Base-by-base conservation (phyloP, 1,140 invertebrate genomes). In the Saccostrea cuccullata region DNA sequence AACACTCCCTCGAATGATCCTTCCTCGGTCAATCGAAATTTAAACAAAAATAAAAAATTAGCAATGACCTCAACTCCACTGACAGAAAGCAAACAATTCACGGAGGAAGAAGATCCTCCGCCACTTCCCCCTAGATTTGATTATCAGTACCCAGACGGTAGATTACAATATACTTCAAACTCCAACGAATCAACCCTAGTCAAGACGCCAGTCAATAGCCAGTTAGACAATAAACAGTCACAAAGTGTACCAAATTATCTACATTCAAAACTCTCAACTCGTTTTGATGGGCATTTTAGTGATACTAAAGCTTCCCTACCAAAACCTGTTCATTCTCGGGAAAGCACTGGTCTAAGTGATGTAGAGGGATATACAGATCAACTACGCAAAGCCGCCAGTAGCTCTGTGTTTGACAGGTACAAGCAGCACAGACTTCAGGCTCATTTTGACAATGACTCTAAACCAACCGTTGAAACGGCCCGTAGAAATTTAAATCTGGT, bases 1-100 rank as follows among this genome's bases (percentile, higher is more conserved):
- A 91, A 89, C n/a, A 73, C 86, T 58, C 60, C 70, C 15, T 77
- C 15, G 15, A 55, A 73, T 23, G 20, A 90, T 83, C 60, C 86
- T 58, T 55, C 30, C 20, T 86, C 23, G 23, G 23, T 85, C 83
- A 82, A 88, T 67, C 5, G 82, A 77, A 70, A 83, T 86, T 12
- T 77, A 86, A 58, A 30, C 86, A 67, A 67, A 87, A 90, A 88
- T 67, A 93, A 91, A 40, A 90, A 88, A 17, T 88, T 91, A 30
- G 90, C 90, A n/a, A 91, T 91, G 90, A 93, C 90, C n/a, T 93
- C 91, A 13, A 93, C 91, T 20, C 92, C 92, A n/a, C 84, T 93
- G 6, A 89, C 89, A 85, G 67, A 85, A 47, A 40, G 26, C 40
- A 56, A 82, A 36, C 26, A 83, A 15, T 26, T 82, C 47, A 64